Percentiles rank a stretch among this genome's conserved stretches.
Evolutionary conservation across 1,140 invertebrate species (phyloP).

Genomic region (Phenacoccus solenopsis): DNA sequence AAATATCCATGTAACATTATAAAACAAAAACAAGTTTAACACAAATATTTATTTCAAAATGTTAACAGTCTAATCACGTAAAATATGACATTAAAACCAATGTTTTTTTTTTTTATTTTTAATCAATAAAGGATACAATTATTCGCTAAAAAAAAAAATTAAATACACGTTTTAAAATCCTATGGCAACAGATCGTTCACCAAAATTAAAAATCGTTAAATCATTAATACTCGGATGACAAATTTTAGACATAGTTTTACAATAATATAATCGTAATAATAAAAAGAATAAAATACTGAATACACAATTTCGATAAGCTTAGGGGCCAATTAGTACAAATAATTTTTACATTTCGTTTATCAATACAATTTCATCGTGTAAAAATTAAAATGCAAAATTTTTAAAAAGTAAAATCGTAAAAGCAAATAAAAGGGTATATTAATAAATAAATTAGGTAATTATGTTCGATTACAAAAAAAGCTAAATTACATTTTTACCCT

Average conservation of each 20-base stretch:
- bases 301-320: not conserved
- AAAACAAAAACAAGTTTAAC: no score
- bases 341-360: not conserved
- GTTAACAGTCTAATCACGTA: not conserved
- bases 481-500: not conserved
- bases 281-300: not conserved
- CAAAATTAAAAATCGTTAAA: not conserved
- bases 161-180: not conserved
- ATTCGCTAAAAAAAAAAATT: not conserved
- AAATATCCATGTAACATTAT: no score
- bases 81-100: slow-evolving; percentile 3
- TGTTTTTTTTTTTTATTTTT: not conserved
- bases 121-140: not conserved
- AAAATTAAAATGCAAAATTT: not conserved
- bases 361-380: not conserved
- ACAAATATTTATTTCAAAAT: not conserved
- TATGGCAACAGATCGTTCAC: not conserved
- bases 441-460: slow-evolving; percentile 4
- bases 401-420: not conserved
- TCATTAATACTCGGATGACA: not conserved
- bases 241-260: not conserved
- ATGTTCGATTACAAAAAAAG: not conserved
- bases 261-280: not conserved
- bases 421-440: not conserved
- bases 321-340: not conserved